These are phyloP conservation scores for Tetramorium parvispinum DNA, from an alignment of 1,140 invertebrate genomes.

Conservation along the genomic window DNA sequence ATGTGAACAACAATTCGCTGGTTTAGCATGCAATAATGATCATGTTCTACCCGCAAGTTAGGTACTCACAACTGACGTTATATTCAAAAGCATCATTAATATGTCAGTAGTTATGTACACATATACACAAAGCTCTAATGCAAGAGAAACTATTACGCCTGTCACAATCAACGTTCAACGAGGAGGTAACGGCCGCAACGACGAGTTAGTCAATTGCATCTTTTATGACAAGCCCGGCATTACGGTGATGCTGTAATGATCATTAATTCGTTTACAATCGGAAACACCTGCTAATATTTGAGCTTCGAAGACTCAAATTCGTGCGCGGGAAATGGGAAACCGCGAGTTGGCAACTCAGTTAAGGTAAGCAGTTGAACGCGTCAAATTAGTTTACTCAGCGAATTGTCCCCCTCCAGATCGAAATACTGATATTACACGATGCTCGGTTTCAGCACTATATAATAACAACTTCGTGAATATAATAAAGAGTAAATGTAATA, in stretches of 20 bases:
- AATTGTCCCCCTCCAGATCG: slow-evolving; percentile 10
- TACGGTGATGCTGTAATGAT: slow-evolving; percentile 33
- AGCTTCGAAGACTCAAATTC: slow-evolving; percentile 3
- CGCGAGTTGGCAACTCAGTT: slow-evolving; percentile 28
- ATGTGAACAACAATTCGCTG: slow-evolving; percentile 3
- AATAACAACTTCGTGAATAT: neutral
- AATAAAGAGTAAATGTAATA: neutral
- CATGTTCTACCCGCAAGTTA: neutral
- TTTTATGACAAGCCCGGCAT: slow-evolving; percentile 33
- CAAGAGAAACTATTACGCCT: slow-evolving; percentile 41
- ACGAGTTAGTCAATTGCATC: slow-evolving; percentile 25
- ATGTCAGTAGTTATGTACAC: slow-evolving; percentile 10
- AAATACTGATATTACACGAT: neutral
- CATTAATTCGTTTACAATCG: slow-evolving; percentile 54
- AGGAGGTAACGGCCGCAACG: slow-evolving; percentile 23
- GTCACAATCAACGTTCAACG: slow-evolving; percentile 36
- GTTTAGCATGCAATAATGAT: slow-evolving; percentile 29
- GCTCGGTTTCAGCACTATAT: neutral
- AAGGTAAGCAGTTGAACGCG: slow-evolving; percentile 26
- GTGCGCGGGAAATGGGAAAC: slow-evolving; percentile 27
- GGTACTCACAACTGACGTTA: neutral
- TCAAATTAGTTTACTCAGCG: slow-evolving; percentile 38
- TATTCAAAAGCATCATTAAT: slow-evolving; percentile 46
- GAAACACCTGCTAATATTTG: slow-evolving; percentile 51
- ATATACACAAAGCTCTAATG: neutral